A percentile compares a stretch with the other conserved stretches of the same genome.
Evolutionary conservation across 2,113 vertebrate species (phyloP).

Genomic region (Argyrosomus japonicus): DNA sequence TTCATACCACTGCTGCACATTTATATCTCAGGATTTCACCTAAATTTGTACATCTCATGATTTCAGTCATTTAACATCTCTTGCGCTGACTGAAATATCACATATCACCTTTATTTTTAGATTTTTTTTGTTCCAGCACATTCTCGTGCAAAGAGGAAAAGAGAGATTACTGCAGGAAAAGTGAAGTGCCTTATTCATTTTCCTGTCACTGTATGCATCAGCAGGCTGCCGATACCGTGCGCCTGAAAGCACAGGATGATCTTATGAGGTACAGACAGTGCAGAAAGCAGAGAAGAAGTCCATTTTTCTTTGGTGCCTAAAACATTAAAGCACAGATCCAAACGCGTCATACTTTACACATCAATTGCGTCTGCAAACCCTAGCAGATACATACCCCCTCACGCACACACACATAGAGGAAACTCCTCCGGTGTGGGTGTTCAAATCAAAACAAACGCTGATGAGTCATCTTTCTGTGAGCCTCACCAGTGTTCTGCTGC

Average conservation of each 20-base stretch:
- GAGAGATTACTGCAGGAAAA: constrained; percentile 57
- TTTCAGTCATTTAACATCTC: constrained; percentile 10
- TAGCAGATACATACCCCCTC: constrained; percentile 40
- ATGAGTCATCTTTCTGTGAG: constrained; percentile 82
- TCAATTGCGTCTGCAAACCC: constrained; percentile 55
- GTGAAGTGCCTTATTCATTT: constrained; percentile 52
- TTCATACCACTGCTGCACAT: background rate
- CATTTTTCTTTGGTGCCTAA: constrained; percentile 26
- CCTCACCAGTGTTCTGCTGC: constrained; percentile 65
- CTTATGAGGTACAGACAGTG: constrained; percentile 35
- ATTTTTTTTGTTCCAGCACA: constrained; percentile 25
- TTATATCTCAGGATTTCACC: background rate
- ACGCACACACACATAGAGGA: constrained; percentile 67
- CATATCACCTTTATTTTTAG: constrained; percentile 42
- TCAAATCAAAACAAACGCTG: constrained; percentile 80
- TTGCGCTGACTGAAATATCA: constrained; percentile 25
- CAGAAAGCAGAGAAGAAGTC: constrained; percentile 24
- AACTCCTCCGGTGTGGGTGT: constrained; percentile 82
- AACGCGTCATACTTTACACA: constrained; percentile 46
- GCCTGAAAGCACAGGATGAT: constrained; percentile 45
- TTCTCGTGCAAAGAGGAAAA: constrained; percentile 17
- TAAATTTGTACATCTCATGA: constrained; percentile 1
- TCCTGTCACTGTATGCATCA: constrained; percentile 58
- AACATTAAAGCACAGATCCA: constrained; percentile 31
- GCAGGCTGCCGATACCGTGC: constrained; percentile 27